Evolutionary conservation across 2,113 vertebrate genomes (phyloP).

Genomic region (Scalopus aquaticus): DNA sequence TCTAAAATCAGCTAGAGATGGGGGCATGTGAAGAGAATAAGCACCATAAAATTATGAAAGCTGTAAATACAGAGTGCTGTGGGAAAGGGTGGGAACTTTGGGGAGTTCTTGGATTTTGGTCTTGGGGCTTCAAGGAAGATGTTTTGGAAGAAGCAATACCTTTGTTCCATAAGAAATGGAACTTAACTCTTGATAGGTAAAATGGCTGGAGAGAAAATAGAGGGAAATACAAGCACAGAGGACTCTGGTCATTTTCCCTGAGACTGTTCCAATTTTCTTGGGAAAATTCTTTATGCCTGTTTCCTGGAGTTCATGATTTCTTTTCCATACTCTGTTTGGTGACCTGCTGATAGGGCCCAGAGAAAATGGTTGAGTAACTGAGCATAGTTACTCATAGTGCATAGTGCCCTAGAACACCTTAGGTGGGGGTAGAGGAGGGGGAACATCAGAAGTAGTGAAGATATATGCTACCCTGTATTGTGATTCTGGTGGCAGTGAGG

Average conservation of each 20-base stretch:
- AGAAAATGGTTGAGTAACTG: not conserved
- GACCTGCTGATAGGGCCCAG: not conserved
- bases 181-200: not conserved
- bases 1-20: not conserved
- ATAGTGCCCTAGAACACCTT: not conserved
- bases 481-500: not conserved
- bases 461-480: not conserved
- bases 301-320: not conserved
- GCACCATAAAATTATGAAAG: not conserved
- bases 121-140: not conserved
- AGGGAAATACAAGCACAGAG: not conserved
- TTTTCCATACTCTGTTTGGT: not conserved
- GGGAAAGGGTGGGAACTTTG: not conserved
- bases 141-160: not conserved
- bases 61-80: not conserved
- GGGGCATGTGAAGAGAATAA: not conserved
- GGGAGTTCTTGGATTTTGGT: not conserved
- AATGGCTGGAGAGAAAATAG: not conserved
- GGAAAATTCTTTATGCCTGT: not conserved
- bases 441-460: not conserved
- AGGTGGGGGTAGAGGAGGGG: not conserved
- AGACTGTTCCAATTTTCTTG: not conserved
- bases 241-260: not conserved
- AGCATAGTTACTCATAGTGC: not conserved
- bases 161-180: not conserved